Conservation (phyloP, 2,888 invertebrate genomes). For the Drosophila mercatorum region DNA sequence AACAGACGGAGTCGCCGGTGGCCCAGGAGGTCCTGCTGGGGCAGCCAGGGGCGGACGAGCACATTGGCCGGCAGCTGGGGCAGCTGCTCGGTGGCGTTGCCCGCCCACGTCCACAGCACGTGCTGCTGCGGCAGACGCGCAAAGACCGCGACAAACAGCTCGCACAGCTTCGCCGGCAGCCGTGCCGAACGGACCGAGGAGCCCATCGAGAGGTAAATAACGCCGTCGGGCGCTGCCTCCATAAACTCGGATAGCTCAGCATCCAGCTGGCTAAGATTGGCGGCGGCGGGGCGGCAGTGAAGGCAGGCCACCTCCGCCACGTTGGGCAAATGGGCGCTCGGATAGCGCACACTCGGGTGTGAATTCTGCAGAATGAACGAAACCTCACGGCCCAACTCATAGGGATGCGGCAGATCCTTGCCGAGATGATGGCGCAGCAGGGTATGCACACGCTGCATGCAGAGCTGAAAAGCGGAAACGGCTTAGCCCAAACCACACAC, state of each 20-base stretch:
- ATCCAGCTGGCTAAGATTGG: conserved; percentile 86
- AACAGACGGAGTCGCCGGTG: conserved; percentile 91
- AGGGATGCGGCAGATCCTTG: conserved; percentile 86
- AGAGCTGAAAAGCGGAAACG: conserved; percentile 37
- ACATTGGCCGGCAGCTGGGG: conserved; percentile 87
- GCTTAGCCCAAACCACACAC: conserved; percentile 30
- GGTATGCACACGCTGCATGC: conserved; percentile 84
- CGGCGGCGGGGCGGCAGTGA: conserved; percentile 87
- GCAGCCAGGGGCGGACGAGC: conserved; percentile 85
- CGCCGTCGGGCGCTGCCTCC: conserved; percentile 86
- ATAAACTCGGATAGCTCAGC: conserved; percentile 89
- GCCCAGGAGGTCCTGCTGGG: conserved; percentile 85
- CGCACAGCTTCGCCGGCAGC: conserved; percentile 89
- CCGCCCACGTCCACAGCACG: conserved; percentile 90
- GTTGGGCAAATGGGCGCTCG: conserved; percentile 90
- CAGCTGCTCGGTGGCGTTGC: conserved; percentile 81
- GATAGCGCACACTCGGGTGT: conserved; percentile 90
- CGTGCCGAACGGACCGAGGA: conserved; percentile 90
- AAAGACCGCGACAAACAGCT: conserved; percentile 89
- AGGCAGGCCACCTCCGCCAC: conserved; percentile 93
- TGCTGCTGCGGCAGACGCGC: conserved; percentile 89
- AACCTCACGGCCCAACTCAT: conserved; percentile 88
- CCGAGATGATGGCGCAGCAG: conserved; percentile 87
- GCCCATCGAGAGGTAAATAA: conserved; percentile 92
- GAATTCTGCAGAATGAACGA: conserved; percentile 91